These are phyloP conservation scores for Spondyliosoma cantharus DNA, from an alignment of 2,797 vertebrate genomes.

Conservation along the genomic window DNA sequence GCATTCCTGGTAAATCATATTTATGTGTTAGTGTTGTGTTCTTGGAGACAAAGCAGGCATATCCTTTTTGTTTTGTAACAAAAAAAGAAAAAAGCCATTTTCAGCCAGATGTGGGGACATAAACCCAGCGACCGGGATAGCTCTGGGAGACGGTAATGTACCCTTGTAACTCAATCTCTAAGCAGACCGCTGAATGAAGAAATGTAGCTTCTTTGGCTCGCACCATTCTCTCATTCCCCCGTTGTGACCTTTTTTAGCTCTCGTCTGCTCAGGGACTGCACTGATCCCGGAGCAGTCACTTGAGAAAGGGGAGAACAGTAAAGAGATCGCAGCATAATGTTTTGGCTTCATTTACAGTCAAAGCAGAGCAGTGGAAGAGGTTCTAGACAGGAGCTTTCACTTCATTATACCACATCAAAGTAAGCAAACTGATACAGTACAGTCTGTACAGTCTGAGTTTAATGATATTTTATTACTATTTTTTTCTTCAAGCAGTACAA, in stretches of 20 bases:
- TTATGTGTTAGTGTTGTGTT: conserved; percentile 29
- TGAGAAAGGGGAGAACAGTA: conserved; percentile 51
- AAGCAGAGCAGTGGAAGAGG: background rate
- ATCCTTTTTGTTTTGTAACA: conserved; percentile 34
- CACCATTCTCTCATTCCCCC: conserved; percentile 46
- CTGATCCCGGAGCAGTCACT: conserved; percentile 68
- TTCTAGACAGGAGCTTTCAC: conserved; percentile 13
- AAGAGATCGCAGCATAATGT: conserved; percentile 47
- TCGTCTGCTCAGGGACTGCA: conserved; percentile 47
- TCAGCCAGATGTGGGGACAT: conserved; percentile 47
- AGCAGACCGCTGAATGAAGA: conserved; percentile 60
- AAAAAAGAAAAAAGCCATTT: conserved; percentile 39
- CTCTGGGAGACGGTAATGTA: conserved; percentile 71
- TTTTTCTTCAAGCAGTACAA: conserved; percentile 12
- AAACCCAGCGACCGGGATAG: conserved; percentile 50
- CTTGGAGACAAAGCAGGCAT: conserved; percentile 19
- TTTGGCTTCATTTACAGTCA: conserved; percentile 63
- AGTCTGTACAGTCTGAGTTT: background rate
- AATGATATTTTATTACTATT: conserved; percentile 11
- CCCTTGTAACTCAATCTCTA: conserved; percentile 74
- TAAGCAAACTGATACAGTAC: conserved; percentile 9
- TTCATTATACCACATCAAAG: conserved; percentile 19
- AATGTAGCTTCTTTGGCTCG: conserved; percentile 57
- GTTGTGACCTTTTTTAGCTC: conserved; percentile 72
- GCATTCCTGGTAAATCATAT: conserved; percentile 46